Evolutionary conservation across 2,797 vertebrate genomes (phyloP).

Genomic region (Mus minutoides): DNA sequence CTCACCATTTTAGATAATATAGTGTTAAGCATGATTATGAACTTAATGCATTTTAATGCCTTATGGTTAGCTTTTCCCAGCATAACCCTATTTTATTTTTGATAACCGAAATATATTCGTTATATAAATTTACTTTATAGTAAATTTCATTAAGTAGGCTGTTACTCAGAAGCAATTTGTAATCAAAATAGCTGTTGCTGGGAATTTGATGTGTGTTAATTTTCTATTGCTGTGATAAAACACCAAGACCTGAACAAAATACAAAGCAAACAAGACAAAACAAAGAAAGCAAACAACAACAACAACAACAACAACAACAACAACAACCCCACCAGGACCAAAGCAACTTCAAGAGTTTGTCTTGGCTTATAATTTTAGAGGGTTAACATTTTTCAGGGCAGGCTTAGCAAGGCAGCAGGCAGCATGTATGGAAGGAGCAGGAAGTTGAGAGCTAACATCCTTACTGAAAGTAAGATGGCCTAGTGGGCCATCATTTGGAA

Average conservation of each 20-base stretch:
- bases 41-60: not conserved
- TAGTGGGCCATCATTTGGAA: too few relatives aligned
- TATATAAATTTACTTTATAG: constrained; percentile 28
- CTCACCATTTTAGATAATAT: not conserved
- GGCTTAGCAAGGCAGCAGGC: not conserved
- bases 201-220: not conserved
- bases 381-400: too few relatives aligned
- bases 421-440: not conserved
- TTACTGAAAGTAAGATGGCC: not conserved
- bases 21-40: not conserved
- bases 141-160: constrained; percentile 38
- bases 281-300: not conserved
- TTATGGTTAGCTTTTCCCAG: constrained; percentile 4
- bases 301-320: not conserved
- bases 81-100: constrained; percentile 39
- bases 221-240: not conserved
- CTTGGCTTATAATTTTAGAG: not conserved
- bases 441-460: not conserved
- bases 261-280: not conserved
- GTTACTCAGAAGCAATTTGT: not conserved
- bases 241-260: not conserved
- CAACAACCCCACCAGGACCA: not conserved
- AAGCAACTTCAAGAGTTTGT: not conserved
- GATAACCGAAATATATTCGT: not conserved
- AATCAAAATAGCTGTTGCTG: not conserved